Percentiles rank a stretch among this genome's conserved stretches.
Conservation (phyloP, 2,113 vertebrate species). For the Ariopsis seemanni region DNA sequence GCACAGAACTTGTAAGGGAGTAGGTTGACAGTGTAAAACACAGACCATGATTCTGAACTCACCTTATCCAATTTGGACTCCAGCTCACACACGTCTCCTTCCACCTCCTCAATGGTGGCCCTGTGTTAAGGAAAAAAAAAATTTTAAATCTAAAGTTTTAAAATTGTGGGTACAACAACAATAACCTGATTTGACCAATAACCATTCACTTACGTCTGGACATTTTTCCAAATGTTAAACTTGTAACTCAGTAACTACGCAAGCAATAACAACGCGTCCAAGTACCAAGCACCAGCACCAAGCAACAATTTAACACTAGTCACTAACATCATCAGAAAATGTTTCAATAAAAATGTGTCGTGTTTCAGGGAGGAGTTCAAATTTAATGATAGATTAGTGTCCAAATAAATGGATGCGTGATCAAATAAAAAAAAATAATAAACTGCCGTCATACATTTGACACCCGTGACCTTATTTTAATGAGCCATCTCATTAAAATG, state of each 20-base stretch:
- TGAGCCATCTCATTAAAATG: not conserved
- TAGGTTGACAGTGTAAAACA: not conserved
- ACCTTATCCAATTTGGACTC: constrained; percentile 99
- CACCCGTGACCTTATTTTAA: not conserved
- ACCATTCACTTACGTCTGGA: not conserved
- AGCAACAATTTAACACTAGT: not conserved
- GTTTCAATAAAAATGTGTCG: not conserved
- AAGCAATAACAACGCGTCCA: not conserved
- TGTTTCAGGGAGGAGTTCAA: not conserved
- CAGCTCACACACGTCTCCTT: constrained; percentile 94
- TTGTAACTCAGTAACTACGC: not conserved
- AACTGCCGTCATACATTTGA: not conserved
- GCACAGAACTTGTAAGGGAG: not conserved
- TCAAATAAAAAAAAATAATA: not conserved
- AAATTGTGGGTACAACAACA: not conserved
- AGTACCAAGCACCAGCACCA: not conserved
- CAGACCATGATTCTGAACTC: constrained; percentile 55
- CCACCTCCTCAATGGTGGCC: constrained; percentile 96
- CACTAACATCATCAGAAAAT: not conserved
- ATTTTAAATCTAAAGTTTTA: constrained; percentile 1
- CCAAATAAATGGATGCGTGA: not conserved
- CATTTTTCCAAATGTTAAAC: not conserved
- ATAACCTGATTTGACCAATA: not conserved
- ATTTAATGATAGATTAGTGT: not conserved
- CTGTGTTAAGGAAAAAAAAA: constrained; percentile 66